Percentiles rank a stretch among this genome's conserved stretches.
Conservation (phyloP, 2,888 invertebrate genomes). For the Coelinius sp. region DNA sequence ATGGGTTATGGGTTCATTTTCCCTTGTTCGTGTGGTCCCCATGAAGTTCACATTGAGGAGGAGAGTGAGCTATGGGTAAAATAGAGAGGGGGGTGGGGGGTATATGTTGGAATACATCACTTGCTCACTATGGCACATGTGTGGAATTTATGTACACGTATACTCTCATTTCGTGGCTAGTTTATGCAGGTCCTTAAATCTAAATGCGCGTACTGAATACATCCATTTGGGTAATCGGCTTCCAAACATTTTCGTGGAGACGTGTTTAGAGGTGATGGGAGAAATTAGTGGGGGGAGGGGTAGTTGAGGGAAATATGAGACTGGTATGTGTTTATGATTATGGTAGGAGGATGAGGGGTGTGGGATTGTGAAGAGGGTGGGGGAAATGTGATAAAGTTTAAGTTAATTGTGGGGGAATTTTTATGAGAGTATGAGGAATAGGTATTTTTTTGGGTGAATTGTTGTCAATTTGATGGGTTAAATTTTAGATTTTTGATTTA, state of each 20-base stretch:
- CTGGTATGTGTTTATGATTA: conserved; percentile 4
- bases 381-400: conserved; percentile 4
- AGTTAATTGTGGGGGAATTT: too few relatives aligned
- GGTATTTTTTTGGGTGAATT: too few relatives aligned
- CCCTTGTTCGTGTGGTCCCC: conserved; percentile 52
- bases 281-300: neutral
- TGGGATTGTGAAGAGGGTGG: neutral
- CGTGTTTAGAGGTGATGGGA: neutral
- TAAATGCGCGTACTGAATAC: conserved; percentile 1
- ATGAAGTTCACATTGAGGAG: conserved; percentile 1
- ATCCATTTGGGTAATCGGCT: conserved; percentile 21
- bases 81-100: neutral
- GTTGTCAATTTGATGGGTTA: too few relatives aligned
- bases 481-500: too few relatives aligned
- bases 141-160: conserved; percentile 13
- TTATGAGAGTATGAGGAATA: too few relatives aligned
- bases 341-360: neutral
- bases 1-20: conserved; percentile 61
- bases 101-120: conserved; percentile 22
- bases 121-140: neutral
- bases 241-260: conserved; percentile 5
- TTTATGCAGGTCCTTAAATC: neutral
- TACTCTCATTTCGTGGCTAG: conserved; percentile 7
- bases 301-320: neutral
- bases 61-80: neutral